phyloP scores from a whole-genome alignment of 1,140 invertebrate genomes.

The Drosophila biarmipes region DNA sequence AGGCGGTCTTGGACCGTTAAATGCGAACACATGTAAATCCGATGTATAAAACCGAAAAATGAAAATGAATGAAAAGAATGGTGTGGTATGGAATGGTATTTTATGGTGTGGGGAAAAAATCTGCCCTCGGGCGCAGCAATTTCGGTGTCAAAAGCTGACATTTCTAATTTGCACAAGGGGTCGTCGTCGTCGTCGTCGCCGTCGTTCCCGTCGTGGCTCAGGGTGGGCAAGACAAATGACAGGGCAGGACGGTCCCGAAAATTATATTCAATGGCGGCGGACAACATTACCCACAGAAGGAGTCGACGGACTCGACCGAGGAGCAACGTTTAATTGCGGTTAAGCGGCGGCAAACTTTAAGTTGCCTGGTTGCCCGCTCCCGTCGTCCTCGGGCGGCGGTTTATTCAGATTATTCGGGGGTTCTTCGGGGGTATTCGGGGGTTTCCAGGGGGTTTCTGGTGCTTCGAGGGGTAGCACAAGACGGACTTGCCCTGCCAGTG shows the following conservation, averaged over 20 bases:
- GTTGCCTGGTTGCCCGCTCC: slow-evolving; percentile 26
- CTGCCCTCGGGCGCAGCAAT: slow-evolving; percentile 62
- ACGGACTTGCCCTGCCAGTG: slow-evolving; percentile 31
- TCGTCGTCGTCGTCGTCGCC: slow-evolving; percentile 12
- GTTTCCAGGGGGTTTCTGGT: not conserved
- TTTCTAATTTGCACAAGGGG: slow-evolving; percentile 72
- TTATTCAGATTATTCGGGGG: slow-evolving; percentile 32
- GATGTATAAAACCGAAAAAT: slow-evolving; percentile 26
- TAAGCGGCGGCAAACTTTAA: slow-evolving; percentile 70
- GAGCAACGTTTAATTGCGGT: slow-evolving; percentile 74
- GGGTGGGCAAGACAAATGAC: slow-evolving; percentile 78
- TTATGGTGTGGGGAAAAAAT: slow-evolving; percentile 43
- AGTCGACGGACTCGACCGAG: not conserved
- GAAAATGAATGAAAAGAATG: slow-evolving; percentile 18
- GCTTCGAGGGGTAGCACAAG: slow-evolving; percentile 50
- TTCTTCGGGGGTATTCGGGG: not conserved
- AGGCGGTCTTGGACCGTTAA: slow-evolving; percentile 49
- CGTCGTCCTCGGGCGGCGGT: slow-evolving; percentile 29
- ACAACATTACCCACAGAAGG: slow-evolving; percentile 25
- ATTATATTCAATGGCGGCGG: slow-evolving; percentile 65
- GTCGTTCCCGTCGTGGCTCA: slow-evolving; percentile 9
- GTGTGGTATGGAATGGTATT: not conserved
- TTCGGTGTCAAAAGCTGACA: slow-evolving; percentile 80
- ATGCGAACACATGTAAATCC: slow-evolving; percentile 70
- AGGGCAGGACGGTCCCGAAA: slow-evolving; percentile 45